Evolutionary conservation across 2,888 invertebrate species (phyloP).

Genomic region (Amaurobius ferox): DNA sequence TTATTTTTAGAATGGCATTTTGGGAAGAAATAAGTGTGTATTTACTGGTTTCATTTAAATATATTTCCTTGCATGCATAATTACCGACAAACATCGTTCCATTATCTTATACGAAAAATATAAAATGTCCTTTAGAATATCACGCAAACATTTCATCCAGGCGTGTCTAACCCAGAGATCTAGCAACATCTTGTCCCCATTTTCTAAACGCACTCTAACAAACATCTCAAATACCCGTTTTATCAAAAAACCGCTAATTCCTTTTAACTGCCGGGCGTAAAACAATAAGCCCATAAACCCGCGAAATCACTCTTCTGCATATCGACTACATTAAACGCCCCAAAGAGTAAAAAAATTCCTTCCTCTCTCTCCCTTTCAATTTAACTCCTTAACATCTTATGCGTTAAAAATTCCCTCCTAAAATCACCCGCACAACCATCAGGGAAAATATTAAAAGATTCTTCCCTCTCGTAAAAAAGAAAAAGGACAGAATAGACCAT

Average conservation of each 20-base stretch:
- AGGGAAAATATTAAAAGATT: slow-evolving; percentile 3
- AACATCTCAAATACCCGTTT: too few species aligned
- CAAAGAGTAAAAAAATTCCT: not conserved
- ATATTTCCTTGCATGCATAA: too few species aligned
- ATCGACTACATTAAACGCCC: not conserved
- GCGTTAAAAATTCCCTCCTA: slow-evolving; percentile 15
- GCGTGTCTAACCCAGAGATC: too few species aligned
- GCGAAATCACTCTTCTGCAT: slow-evolving; percentile 6
- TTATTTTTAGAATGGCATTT: too few species aligned
- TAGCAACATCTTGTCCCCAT: too few species aligned
- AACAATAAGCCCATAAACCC: not conserved
- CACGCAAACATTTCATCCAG: too few species aligned
- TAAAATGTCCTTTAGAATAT: too few species aligned
- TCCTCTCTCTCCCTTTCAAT: slow-evolving; percentile 21
- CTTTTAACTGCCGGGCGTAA: not conserved
- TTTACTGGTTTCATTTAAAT: too few species aligned
- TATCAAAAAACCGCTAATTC: not conserved
- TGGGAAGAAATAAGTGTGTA: too few species aligned
- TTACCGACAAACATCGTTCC: too few species aligned
- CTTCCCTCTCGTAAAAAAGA: not conserved
- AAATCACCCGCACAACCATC: not conserved
- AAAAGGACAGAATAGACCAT: slow-evolving; percentile 23
- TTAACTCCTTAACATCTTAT: slow-evolving; percentile 34
- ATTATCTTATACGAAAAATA: too few species aligned
- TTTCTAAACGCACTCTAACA: too few species aligned